Evolutionary conservation across 2,113 vertebrate genomes (phyloP).

Genomic region (Pterocles orientalis): DNA sequence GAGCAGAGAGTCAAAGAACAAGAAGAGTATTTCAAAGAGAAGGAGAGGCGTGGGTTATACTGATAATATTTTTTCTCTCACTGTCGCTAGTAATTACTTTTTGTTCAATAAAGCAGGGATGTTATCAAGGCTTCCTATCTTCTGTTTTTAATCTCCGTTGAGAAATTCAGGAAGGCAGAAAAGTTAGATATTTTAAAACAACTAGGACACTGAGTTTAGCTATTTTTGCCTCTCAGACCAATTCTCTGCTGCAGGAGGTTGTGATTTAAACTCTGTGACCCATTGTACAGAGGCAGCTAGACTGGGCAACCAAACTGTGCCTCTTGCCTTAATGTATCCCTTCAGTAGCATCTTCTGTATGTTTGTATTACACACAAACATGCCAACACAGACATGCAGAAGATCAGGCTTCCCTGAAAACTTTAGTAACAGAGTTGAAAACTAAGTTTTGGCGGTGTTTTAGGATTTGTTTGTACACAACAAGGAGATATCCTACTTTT

Average conservation of each 20-base stretch:
- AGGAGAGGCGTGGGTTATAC: background rate
- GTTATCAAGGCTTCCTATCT: background rate
- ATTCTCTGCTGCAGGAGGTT: background rate
- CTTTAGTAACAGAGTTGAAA: slow-evolving; percentile 20
- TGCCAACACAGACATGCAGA: background rate
- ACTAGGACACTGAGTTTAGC: background rate
- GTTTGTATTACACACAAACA: background rate
- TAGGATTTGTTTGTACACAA: background rate
- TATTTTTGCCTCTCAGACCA: background rate
- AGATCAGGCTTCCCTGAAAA: slow-evolving; percentile 25
- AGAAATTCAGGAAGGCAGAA: background rate
- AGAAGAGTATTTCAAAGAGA: background rate
- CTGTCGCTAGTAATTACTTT: background rate
- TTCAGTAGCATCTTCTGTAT: background rate
- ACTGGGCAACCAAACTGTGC: background rate
- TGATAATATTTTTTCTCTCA: background rate
- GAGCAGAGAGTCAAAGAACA: background rate
- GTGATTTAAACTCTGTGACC: background rate
- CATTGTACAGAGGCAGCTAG: background rate
- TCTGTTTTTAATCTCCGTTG: background rate
- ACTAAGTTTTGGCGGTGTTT: background rate
- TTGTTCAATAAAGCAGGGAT: background rate
- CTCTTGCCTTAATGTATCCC: background rate
- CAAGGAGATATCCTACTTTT: slow-evolving; percentile 12
- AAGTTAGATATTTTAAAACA: background rate